Conservation (phyloP, 2,888 invertebrate genomes). For the Proisotoma minuta region DNA sequence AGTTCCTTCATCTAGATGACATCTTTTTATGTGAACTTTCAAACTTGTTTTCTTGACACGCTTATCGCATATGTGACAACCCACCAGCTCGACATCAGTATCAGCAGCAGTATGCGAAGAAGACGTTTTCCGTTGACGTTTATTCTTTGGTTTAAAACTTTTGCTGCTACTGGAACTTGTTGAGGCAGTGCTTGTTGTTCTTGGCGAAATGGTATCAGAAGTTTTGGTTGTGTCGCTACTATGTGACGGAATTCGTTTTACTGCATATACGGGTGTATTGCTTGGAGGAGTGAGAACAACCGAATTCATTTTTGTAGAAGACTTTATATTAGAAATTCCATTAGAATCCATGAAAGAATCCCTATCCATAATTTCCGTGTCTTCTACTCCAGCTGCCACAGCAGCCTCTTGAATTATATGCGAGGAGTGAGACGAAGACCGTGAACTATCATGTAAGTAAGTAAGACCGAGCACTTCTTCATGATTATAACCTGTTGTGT, state of each 20-base stretch:
- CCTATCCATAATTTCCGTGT: not conserved
- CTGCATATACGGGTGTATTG: conserved; percentile 26
- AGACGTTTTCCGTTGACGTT: not conserved
- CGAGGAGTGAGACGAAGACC: not conserved
- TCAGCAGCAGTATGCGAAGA: not conserved
- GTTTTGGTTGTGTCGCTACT: not conserved
- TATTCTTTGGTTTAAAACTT: not conserved
- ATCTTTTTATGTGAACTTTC: conserved; percentile 38
- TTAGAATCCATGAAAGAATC: not conserved
- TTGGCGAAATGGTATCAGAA: not conserved
- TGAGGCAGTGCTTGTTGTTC: not conserved
- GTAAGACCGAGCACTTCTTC: conserved; percentile 6
- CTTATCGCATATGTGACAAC: conserved; percentile 37
- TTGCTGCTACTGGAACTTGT: not conserved
- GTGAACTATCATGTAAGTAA: not conserved
- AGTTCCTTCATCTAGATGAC: conserved; percentile 38
- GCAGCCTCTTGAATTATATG: conserved; percentile 14
- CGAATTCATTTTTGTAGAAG: not conserved
- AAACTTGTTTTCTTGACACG: conserved; percentile 41
- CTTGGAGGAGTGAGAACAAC: not conserved
- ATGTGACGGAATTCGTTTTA: conserved; percentile 25
- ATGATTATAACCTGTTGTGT: too few relatives aligned
- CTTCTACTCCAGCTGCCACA: conserved; percentile 7
- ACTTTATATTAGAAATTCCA: not conserved
- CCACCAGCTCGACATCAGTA: conserved; percentile 27